phyloP scores from a whole-genome alignment of 1,140 invertebrate genomes.

The Drosophila tani region DNA sequence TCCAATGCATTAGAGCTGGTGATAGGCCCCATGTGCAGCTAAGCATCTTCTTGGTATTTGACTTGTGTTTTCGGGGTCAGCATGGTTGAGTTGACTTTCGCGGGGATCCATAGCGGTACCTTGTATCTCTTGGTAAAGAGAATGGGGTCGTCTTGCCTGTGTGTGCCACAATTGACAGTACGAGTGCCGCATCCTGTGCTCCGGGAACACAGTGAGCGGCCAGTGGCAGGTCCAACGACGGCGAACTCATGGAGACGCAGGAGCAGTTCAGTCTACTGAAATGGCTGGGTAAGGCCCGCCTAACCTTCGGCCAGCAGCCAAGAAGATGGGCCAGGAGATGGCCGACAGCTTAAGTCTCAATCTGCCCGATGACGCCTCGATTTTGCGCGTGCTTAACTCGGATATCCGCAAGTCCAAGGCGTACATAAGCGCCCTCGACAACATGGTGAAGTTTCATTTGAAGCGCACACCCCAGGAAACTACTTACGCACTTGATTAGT shows the following conservation, averaged over 20 bases:
- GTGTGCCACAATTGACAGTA: slow-evolving; percentile 87
- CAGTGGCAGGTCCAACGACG: slow-evolving; percentile 88
- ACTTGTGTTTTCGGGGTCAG: too few relatives aligned
- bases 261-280: slow-evolving; percentile 69
- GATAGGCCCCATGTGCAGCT: too few relatives aligned
- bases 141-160: slow-evolving; percentile 60
- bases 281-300: slow-evolving; percentile 48
- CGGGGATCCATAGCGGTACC: too few relatives aligned
- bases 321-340: slow-evolving; percentile 72
- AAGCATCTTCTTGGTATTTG: too few relatives aligned
- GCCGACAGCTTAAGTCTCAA: slow-evolving; percentile 39
- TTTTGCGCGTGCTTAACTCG: slow-evolving; percentile 75
- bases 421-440: slow-evolving; percentile 73
- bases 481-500: too few relatives aligned
- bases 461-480: too few relatives aligned
- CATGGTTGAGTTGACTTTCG: too few relatives aligned
- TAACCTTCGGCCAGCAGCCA: slow-evolving; percentile 65
- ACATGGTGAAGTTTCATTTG: too few relatives aligned
- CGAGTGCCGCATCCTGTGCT: slow-evolving; percentile 89
- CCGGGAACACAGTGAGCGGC: slow-evolving; percentile 89
- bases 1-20: too few relatives aligned
- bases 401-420: slow-evolving; percentile 81
- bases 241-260: slow-evolving; percentile 87
- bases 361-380: slow-evolving; percentile 67
- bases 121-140: too few relatives aligned